Conservation (phyloP, 2,113 vertebrate species). For the Corydoras sp. region DNA sequence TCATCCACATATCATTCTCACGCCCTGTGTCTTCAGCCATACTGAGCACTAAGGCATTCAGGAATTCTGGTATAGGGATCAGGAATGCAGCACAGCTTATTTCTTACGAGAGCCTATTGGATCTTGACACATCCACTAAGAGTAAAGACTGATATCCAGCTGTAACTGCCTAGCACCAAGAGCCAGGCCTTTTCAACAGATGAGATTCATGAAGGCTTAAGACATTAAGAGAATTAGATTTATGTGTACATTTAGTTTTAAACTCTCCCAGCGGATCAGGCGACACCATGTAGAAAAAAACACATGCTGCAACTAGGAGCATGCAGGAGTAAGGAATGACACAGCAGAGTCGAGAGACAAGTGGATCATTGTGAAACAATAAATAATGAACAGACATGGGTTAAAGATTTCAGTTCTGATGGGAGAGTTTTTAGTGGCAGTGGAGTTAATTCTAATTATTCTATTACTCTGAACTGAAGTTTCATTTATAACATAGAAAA, state of each 20-base stretch:
- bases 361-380: neutral
- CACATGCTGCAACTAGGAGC: neutral
- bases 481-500: too few species aligned
- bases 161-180: constrained; percentile 43
- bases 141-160: constrained; percentile 50
- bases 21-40: constrained; percentile 32
- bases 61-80: constrained; percentile 17
- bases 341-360: neutral
- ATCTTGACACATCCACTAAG: constrained; percentile 49
- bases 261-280: constrained; percentile 46
- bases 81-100: constrained; percentile 40
- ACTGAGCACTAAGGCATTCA: constrained; percentile 44
- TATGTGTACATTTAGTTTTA: constrained; percentile 46
- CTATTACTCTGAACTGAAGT: too few species aligned
- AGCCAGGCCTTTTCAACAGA: constrained; percentile 57
- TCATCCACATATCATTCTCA: neutral
- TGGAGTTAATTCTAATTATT: too few species aligned
- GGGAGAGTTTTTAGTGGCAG: too few species aligned
- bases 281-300: neutral
- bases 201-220: constrained; percentile 57
- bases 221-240: constrained; percentile 47
- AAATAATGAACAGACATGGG: neutral
- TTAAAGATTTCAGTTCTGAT: too few species aligned
- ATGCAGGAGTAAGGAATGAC: neutral
- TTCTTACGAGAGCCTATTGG: constrained; percentile 44